Conservation (phyloP, 2,888 invertebrate genomes). For the Torymus auratus region DNA sequence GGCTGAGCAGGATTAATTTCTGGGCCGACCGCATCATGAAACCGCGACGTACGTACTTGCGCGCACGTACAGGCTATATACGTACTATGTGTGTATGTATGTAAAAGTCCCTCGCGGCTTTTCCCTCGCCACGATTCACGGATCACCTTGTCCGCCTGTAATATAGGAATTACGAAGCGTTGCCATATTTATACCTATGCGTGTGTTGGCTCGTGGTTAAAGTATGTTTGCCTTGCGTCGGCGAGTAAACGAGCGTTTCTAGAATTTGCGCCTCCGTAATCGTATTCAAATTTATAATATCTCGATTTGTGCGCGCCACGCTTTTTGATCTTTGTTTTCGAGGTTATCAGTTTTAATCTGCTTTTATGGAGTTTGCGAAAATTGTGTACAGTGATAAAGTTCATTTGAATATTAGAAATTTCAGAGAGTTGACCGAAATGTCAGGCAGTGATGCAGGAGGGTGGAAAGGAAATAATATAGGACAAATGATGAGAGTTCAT, state of each 20-base stretch:
- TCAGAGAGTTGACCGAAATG: no score
- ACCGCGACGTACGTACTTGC: conserved; percentile 17
- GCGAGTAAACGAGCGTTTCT: conserved; percentile 19
- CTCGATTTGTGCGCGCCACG: background rate
- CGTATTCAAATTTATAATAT: conserved; percentile 36
- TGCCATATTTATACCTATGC: background rate
- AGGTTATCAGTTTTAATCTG: conserved; percentile 2
- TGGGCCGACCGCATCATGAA: conserved; percentile 37
- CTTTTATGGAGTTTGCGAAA: no score
- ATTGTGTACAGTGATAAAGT: no score
- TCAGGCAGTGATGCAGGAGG: no score
- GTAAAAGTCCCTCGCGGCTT: conserved; percentile 29
- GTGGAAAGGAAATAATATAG: no score
- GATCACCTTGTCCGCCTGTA: conserved; percentile 17
- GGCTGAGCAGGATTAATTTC: conserved; percentile 68
- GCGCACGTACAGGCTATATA: background rate
- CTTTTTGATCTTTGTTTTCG: background rate
- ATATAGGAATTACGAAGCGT: conserved; percentile 35
- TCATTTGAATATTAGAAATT: no score
- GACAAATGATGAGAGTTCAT: no score
- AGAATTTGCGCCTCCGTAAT: conserved; percentile 25
- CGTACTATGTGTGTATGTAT: background rate
- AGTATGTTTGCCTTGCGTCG: conserved; percentile 2
- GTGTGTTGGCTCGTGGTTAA: background rate
- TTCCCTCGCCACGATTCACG: conserved; percentile 35